Base-by-base conservation (phyloP, 2,113 vertebrate genomes). In the Bothrops jararaca region DNA sequence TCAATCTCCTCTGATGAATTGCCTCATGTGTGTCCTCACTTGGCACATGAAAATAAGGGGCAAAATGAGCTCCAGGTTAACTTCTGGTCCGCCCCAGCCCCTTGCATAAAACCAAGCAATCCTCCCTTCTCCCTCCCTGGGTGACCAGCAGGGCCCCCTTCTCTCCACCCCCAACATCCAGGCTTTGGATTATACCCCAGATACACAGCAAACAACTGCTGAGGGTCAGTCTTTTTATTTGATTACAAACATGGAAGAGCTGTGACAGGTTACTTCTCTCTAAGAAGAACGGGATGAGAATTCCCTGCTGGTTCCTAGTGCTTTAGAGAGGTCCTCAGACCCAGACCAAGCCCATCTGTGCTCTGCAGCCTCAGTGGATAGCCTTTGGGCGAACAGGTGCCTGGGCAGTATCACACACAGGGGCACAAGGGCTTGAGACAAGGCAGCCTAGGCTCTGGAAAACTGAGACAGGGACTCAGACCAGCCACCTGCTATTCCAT, bases 191-290 rank as follows among this genome's bases (percentile, higher is more conserved):
- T 50, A 48, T 20, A 24, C n/a, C 52, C 52, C 22, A 22, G 29
- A 39, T 45, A 52, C 56, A 34, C 39, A 20, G 26, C 90, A 48
- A 20, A 42, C n/a, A 50, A 3, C 23, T 18, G 1, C 12, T 11
- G 56, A 52, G 89, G 48, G 22, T 64, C 89, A 29, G 80, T 96
- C 93, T 92, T 96, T 88, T 97, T 97, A 96, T 97, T 97, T 96
- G 95, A 93, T 92, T 95, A 95, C 95, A 96, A 96, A 95, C 88
- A 95, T 10, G 91, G 86, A 95, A 86, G 64, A 90, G 91, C 89
- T 91, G 93, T 89, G 29, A 93, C 92, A 1, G 88, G 93, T 95
- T 88, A 45, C 54, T 94, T 48, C 5, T 54, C 88, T 86, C 90
- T 53, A 90, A 89, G 93, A 93, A 94, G 88, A n/a, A 86, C 0